Evolutionary conservation across 2,113 vertebrate genomes (phyloP).

Genomic region (Alligator sinensis): DNA sequence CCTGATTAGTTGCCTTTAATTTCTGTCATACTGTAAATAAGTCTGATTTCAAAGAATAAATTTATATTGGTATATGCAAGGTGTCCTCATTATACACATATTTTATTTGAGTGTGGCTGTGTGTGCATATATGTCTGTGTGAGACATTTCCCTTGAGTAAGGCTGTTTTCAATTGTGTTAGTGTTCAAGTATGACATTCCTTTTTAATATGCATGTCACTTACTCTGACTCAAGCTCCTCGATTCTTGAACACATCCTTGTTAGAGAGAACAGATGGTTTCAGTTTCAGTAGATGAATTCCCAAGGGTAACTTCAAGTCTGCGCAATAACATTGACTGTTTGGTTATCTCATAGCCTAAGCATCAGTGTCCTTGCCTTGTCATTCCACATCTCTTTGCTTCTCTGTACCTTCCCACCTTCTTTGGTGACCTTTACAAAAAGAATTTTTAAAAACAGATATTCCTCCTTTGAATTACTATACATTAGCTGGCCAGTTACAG

Average conservation of each 20-base stretch:
- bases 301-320: constrained; percentile 37
- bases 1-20: too few species aligned
- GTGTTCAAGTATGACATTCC: background rate
- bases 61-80: background rate
- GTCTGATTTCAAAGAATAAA: constrained; percentile 3
- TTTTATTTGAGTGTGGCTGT: background rate
- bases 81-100: background rate
- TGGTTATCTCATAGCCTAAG: background rate
- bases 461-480: background rate
- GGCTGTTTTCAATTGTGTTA: constrained; percentile 30
- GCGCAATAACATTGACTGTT: background rate
- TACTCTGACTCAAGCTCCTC: constrained; percentile 43
- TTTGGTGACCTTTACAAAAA: background rate
- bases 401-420: background rate
- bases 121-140: background rate
- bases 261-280: constrained; percentile 70
- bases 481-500: background rate
- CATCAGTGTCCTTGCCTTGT: background rate
- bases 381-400: background rate
- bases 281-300: constrained; percentile 53
- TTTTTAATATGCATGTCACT: constrained; percentile 63
- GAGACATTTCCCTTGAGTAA: background rate
- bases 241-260: constrained; percentile 62
- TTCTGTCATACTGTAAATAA: background rate
- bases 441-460: background rate